These are phyloP conservation scores for Labeo rohita DNA, from an alignment of 2,113 vertebrate species.

Conservation along the genomic window DNA sequence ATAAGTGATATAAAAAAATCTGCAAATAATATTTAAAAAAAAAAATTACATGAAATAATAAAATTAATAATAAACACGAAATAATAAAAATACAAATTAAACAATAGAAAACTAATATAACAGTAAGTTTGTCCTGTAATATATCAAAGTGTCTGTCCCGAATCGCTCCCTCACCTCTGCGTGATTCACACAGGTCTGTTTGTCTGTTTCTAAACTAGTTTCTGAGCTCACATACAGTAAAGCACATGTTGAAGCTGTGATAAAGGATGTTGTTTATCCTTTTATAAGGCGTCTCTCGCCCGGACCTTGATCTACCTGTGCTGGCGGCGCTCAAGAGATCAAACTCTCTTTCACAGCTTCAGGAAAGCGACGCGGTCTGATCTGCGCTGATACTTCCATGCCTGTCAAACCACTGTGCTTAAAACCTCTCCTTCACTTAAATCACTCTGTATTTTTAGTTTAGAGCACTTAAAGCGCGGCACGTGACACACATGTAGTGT, in stretches of 20 bases:
- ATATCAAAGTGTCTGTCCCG: not conserved
- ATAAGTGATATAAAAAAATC: too few species aligned
- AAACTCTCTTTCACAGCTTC: conserved; percentile 44
- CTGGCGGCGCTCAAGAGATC: conserved; percentile 62
- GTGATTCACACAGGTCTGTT: not conserved
- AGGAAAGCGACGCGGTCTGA: conserved; percentile 37
- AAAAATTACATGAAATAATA: too few species aligned
- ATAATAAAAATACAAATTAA: too few species aligned
- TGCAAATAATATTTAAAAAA: too few species aligned
- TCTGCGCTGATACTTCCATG: not conserved
- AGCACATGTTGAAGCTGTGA: conserved; percentile 48
- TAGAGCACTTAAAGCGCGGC: not conserved
- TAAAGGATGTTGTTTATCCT: conserved; percentile 63
- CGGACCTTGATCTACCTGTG: conserved; percentile 64
- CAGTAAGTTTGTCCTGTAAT: not conserved
- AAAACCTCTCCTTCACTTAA: not conserved
- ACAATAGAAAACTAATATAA: too few species aligned
- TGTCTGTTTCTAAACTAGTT: not conserved
- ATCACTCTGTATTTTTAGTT: conserved; percentile 7
- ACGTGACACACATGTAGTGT: not conserved
- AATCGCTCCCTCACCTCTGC: not conserved
- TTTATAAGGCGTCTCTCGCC: conserved; percentile 53
- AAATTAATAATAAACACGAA: not conserved
- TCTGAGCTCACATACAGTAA: not conserved
- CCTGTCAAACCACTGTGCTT: conserved; percentile 44